Percentiles rank a stretch among this genome's conserved stretches.
These are phyloP conservation scores for Orthosia cruda DNA, from an alignment of 2,888 invertebrate genomes.

Conservation along the genomic window DNA sequence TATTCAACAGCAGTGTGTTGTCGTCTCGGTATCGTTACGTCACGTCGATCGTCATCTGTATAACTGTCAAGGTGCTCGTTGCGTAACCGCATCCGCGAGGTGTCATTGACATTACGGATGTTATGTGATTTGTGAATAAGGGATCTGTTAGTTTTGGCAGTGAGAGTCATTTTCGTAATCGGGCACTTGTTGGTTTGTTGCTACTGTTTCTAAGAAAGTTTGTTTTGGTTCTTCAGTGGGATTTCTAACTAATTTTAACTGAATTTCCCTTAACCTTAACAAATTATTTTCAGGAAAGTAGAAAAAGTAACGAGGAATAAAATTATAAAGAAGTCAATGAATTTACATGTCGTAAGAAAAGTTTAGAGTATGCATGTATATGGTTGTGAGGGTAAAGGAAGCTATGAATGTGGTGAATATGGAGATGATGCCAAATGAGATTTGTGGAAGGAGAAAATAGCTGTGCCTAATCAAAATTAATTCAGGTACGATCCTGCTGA, in stretches of 20 bases:
- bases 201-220: constrained; percentile 52
- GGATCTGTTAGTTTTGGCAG: constrained; percentile 79
- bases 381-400: no score
- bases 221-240: not conserved
- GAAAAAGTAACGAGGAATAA: not conserved
- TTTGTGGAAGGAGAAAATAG: no score
- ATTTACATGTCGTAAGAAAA: not conserved
- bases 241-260: not conserved
- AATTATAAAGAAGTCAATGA: not conserved
- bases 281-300: not conserved
- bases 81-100: constrained; percentile 87
- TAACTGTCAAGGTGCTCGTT: constrained; percentile 89
- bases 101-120: constrained; percentile 90
- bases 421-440: no score
- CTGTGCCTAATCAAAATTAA: no score
- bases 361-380: no score
- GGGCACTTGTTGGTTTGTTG: constrained; percentile 37
- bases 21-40: constrained; percentile 77
- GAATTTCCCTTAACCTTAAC: not conserved
- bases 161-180: constrained; percentile 69
- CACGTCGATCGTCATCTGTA: constrained; percentile 80
- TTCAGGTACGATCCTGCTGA: no score
- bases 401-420: no score
- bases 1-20: constrained; percentile 58
- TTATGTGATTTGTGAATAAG: constrained; percentile 78